phyloP scores from a whole-genome alignment of 2,797 vertebrate genomes.

The Rhinella marina region DNA sequence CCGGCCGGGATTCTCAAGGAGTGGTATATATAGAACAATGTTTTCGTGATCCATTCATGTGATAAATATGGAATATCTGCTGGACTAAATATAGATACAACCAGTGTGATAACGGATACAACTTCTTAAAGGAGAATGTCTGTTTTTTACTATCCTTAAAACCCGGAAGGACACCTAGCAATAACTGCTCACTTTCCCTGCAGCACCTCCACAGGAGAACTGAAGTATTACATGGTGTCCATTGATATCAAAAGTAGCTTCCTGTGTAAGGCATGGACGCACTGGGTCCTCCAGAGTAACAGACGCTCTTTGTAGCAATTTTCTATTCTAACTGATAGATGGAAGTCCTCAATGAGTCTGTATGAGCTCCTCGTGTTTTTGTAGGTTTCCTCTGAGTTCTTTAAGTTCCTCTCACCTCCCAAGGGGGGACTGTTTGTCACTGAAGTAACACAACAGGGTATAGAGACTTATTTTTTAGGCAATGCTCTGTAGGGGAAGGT shows the following conservation, averaged over 20 bases:
- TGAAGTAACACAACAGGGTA: too few species aligned
- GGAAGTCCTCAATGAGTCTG: too few species aligned
- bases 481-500: too few species aligned
- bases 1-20: background rate
- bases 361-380: too few species aligned
- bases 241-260: too few species aligned
- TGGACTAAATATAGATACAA: background rate
- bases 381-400: too few species aligned
- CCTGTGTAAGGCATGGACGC: background rate
- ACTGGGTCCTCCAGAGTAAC: too few species aligned
- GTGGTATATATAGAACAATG: slow-evolving; percentile 14
- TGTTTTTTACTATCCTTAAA: background rate
- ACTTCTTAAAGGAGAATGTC: background rate
- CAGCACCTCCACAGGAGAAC: background rate
- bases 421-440: too few species aligned
- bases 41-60: background rate
- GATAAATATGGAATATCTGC: background rate
- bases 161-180: background rate
- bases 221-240: background rate
- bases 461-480: too few species aligned
- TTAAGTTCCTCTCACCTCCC: too few species aligned
- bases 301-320: too few species aligned
- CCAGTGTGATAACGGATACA: background rate
- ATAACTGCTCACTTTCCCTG: background rate
- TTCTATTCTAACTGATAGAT: too few species aligned